Evolutionary conservation across 2,113 vertebrate species (phyloP).

Genomic region (Balaenoptera acutorostrata): DNA sequence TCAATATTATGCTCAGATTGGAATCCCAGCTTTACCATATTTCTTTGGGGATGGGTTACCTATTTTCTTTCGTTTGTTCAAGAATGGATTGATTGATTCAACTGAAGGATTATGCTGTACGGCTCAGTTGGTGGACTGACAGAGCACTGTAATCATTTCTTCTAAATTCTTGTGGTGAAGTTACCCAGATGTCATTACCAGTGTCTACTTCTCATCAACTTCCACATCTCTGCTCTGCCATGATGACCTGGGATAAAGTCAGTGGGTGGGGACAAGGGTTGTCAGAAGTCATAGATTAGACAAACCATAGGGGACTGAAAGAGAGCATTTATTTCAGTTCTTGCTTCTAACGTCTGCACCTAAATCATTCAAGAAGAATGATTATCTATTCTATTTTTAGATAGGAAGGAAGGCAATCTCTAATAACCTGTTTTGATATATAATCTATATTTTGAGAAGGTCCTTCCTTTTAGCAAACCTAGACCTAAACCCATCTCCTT

Average conservation of each 20-base stretch:
- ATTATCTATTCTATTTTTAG: constrained; percentile 21
- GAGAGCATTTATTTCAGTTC: background rate
- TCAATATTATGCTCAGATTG: constrained; percentile 41
- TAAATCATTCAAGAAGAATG: constrained; percentile 27
- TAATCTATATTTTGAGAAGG: constrained; percentile 37
- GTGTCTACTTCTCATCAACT: background rate
- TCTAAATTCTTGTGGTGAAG: constrained; percentile 6
- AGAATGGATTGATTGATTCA: constrained; percentile 41
- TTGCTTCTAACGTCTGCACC: constrained; percentile 22
- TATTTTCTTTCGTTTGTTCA: constrained; percentile 31
- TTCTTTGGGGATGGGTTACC: background rate
- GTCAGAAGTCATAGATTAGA: background rate
- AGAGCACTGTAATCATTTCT: constrained; percentile 13
- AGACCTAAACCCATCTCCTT: background rate
- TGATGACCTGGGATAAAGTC: background rate
- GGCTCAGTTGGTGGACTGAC: constrained; percentile 51
- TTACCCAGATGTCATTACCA: background rate
- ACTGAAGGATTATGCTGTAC: background rate
- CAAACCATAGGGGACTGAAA: background rate
- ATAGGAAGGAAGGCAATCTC: background rate
- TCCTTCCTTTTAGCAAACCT: constrained; percentile 50
- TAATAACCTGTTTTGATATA: constrained; percentile 12
- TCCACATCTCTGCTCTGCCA: background rate
- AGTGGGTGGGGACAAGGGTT: background rate
- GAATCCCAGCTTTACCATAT: background rate